Evolutionary conservation across 2,113 vertebrate genomes (phyloP).

Genomic region (Nerophis lumbriciformis): DNA sequence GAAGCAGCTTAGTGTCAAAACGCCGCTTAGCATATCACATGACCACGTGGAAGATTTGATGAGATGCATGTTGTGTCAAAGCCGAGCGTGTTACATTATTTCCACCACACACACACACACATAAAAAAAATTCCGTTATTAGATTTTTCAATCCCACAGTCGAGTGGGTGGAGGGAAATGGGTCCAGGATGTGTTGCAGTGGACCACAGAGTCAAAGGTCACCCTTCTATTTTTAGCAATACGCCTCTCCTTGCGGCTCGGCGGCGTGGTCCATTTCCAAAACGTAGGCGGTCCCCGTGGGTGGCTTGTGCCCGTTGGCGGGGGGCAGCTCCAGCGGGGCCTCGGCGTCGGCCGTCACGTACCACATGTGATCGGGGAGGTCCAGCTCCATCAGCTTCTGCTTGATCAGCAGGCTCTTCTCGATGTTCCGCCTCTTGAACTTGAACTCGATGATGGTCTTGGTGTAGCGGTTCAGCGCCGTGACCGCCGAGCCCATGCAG

Average conservation of each 20-base stretch:
- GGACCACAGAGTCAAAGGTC: neutral
- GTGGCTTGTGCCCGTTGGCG: constrained; percentile 54
- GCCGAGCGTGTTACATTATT: constrained; percentile 14
- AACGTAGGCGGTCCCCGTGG: constrained; percentile 20
- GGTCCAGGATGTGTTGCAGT: constrained; percentile 7
- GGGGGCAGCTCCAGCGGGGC: constrained; percentile 49
- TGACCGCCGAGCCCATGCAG: constrained; percentile 86
- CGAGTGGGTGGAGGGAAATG: neutral
- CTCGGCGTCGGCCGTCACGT: constrained; percentile 63
- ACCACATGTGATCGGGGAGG: constrained; percentile 74
- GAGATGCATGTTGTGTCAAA: constrained; percentile 23
- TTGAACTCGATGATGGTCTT: constrained; percentile 83
- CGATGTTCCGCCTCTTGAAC: constrained; percentile 77
- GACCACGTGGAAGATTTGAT: constrained; percentile 19
- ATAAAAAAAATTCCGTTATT: constrained; percentile 19
- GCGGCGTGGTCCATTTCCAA: constrained; percentile 30
- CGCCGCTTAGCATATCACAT: constrained; percentile 2
- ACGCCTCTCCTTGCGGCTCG: constrained; percentile 56
- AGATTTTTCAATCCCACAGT: constrained; percentile 24
- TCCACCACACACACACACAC: constrained; percentile 3
- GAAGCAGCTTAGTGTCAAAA: constrained; percentile 12
- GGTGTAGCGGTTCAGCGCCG: constrained; percentile 79
- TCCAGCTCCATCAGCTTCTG: constrained; percentile 69
- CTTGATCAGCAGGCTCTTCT: constrained; percentile 75
- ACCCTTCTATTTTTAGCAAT: constrained; percentile 37